These are phyloP conservation scores for Pteronotus mesoamericanus DNA, from an alignment of 2,797 vertebrate genomes.

Conservation along the genomic window DNA sequence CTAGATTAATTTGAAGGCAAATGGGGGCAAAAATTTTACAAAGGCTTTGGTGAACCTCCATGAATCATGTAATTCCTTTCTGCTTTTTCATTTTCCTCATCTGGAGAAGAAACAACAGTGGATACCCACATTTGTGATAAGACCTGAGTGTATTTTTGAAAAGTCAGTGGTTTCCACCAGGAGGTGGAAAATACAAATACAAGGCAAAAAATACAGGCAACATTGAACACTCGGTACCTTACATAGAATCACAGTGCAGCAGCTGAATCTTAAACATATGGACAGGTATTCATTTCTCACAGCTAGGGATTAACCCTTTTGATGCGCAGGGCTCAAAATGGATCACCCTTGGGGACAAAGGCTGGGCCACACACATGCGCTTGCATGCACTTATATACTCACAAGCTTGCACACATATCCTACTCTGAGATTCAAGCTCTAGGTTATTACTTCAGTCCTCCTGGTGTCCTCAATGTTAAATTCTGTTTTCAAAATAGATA, in stretches of 20 bases:
- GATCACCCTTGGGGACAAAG: neutral
- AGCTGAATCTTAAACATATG: neutral
- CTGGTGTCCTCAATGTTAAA: neutral
- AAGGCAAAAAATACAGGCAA: neutral
- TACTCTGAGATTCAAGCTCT: constrained; percentile 12
- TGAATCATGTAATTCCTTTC: neutral
- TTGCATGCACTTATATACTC: neutral
- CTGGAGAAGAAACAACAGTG: neutral
- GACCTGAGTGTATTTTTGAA: constrained; percentile 9
- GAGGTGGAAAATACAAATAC: neutral
- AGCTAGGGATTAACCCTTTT: neutral
- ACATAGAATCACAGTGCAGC: neutral
- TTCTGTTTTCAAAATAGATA: neutral
- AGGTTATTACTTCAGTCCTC: neutral
- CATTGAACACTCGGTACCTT: neutral
- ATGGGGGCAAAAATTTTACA: neutral
- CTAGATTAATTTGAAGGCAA: neutral
- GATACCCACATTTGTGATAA: constrained; percentile 13
- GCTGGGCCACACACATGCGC: neutral
- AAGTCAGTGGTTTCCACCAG: constrained; percentile 24
- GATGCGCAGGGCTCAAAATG: neutral
- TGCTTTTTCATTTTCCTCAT: neutral
- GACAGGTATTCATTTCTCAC: neutral
- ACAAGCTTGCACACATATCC: neutral
- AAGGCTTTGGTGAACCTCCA: neutral